phyloP scores from a whole-genome alignment of 2,797 vertebrate species.

The Gymnothorax reevesii region DNA sequence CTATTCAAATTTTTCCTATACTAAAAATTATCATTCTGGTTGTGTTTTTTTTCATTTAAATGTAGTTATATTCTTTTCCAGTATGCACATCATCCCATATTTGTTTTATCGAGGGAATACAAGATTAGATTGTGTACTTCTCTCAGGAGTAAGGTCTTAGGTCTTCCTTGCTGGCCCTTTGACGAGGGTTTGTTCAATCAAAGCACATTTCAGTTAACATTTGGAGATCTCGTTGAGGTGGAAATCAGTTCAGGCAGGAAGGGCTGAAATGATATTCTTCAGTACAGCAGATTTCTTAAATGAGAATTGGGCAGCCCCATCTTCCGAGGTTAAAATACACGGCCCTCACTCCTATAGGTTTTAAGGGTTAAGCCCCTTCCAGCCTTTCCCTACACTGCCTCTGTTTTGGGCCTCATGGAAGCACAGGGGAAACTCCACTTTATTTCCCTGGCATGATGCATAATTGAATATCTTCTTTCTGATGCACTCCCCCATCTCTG shows the following conservation, averaged over 20 bases:
- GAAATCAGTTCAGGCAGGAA: too few species aligned
- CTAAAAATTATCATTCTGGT: too few species aligned
- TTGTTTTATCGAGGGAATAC: background rate
- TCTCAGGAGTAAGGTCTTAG: background rate
- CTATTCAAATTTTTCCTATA: too few species aligned
- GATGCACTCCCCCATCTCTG: background rate
- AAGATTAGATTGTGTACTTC: background rate
- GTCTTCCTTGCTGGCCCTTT: background rate
- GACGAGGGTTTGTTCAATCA: background rate
- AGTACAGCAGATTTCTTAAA: too few species aligned
- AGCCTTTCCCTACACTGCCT: background rate
- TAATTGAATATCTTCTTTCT: conserved; percentile 16
- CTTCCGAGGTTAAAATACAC: too few species aligned
- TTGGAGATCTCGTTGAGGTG: too few species aligned
- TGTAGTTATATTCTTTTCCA: background rate
- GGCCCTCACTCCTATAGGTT: too few species aligned
- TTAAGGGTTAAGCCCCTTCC: conserved; percentile 11
- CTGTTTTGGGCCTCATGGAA: background rate
- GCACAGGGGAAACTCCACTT: background rate
- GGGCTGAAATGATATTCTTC: too few species aligned
- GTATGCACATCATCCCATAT: background rate
- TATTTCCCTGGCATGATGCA: conserved; percentile 24
- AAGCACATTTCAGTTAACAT: too few species aligned
- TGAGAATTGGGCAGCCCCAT: too few species aligned
- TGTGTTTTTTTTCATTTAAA: background rate